phyloP scores from a whole-genome alignment of 2,888 invertebrate genomes.

The Pelosia muscerda region DNA sequence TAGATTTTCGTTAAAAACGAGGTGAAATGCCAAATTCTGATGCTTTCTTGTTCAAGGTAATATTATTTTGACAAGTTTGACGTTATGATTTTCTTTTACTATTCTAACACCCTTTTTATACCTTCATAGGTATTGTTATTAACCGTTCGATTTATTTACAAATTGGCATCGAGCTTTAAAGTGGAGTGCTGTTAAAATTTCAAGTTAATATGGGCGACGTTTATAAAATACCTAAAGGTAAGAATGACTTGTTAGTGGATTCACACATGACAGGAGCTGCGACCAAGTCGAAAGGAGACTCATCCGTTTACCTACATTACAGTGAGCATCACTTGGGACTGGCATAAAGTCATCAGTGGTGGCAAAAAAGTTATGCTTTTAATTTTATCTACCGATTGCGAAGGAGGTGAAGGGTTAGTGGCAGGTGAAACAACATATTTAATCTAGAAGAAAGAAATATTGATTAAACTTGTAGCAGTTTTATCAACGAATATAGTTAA shows the following conservation, averaged over 20 bases:
- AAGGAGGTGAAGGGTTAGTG: no score
- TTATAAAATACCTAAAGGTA: conserved; percentile 78
- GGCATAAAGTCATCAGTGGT: not conserved
- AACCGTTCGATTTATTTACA: conserved; percentile 67
- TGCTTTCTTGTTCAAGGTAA: conserved; percentile 70
- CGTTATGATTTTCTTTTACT: conserved; percentile 83
- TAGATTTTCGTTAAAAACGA: conserved; percentile 63
- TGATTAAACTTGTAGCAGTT: not conserved
- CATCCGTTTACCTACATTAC: no score
- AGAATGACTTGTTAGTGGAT: not conserved
- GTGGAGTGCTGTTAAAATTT: conserved; percentile 79
- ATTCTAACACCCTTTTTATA: conserved; percentile 72
- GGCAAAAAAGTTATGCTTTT: not conserved
- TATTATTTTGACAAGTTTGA: conserved; percentile 81
- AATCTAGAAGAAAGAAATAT: no score
- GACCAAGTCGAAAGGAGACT: not conserved
- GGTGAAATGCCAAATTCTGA: conserved; percentile 55
- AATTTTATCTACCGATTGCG: not conserved
- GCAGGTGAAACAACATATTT: no score
- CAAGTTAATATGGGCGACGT: conserved; percentile 81
- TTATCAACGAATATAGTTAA: no score
- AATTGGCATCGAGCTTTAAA: conserved; percentile 65
- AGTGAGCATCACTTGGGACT: not conserved
- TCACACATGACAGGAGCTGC: not conserved
- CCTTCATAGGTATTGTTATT: conserved; percentile 58